phyloP scores from a whole-genome alignment of 2,888 invertebrate genomes.

The Oscheius sp. region DNA sequence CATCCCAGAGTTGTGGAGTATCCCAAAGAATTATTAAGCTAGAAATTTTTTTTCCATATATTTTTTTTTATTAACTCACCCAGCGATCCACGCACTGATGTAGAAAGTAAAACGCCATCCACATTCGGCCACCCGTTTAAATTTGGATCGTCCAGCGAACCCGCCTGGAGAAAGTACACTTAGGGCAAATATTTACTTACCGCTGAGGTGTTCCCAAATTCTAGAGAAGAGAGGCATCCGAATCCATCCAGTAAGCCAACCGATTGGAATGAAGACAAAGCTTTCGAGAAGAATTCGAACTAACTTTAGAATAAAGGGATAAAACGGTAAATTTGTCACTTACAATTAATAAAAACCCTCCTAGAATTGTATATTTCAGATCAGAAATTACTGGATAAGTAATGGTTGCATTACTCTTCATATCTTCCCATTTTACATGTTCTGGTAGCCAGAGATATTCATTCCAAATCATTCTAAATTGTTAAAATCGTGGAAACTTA shows the following conservation, averaged over 20 bases:
- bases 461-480: too few relatives aligned
- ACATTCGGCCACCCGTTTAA: slow-evolving; percentile 68
- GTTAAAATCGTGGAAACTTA: too few relatives aligned
- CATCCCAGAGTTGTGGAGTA: slow-evolving; percentile 58
- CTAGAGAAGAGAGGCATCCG: slow-evolving; percentile 19
- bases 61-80: slow-evolving; percentile 35
- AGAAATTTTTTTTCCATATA: background rate
- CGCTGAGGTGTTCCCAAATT: slow-evolving; percentile 30
- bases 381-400: slow-evolving; percentile 56
- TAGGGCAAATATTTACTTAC: background rate
- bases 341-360: slow-evolving; percentile 46
- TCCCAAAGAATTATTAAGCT: slow-evolving; percentile 47
- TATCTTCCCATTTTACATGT: slow-evolving; percentile 59
- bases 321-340: slow-evolving; percentile 1
- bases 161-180: slow-evolving; percentile 34
- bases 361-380: slow-evolving; percentile 50
- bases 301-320: slow-evolving; percentile 24
- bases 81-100: slow-evolving; percentile 50
- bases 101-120: slow-evolving; percentile 65
- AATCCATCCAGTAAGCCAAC: slow-evolving; percentile 56
- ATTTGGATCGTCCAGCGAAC: slow-evolving; percentile 50
- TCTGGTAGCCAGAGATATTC: slow-evolving; percentile 65
- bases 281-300: slow-evolving; percentile 56
- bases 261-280: slow-evolving; percentile 59
- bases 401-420: slow-evolving; percentile 47